Base-by-base conservation (phyloP, 1,140 invertebrate genomes). In the Venustaconcha ellipsiformis region DNA sequence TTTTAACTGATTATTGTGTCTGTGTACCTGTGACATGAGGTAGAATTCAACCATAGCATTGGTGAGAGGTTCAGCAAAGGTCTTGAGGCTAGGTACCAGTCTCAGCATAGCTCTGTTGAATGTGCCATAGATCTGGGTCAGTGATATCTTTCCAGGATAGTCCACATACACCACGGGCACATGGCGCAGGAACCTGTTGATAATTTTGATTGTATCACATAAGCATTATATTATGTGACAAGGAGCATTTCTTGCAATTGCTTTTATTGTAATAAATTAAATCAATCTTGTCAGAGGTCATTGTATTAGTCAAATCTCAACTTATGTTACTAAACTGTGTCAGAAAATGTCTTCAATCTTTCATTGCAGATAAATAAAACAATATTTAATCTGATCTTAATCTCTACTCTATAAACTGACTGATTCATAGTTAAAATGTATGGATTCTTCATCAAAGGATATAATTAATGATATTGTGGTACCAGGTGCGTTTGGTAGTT, bases 11-110 rank as follows among this genome's bases (percentile, higher is more conserved):
- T 17, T 11, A 23, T 20, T 67, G 14, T 58, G n/a, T 30, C 15
- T 17, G 4, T 57, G 73, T 77, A 92, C 92, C 87, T 99, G 98
- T 15, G 97, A 99, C 14, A 94, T 93, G 2, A 99, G 91, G 91
- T 99, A 99, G 86, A 99, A 97, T 86, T 99, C 97, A 1, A 99
- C 98, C 99, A 99, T 99, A 5, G 98, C 97, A 87, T 96, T 96
- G 0, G 99, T 99, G 18, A 99, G 91, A 1, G 98, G 95, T 86
- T 99, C 98, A 4, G 98, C 96, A 88, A 97, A 99, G 0, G 96
- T 94, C 82, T 96, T 93, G 20, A 99, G 90, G 0, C 94, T 93
- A 0, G 97, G 97, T 83, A 98, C 94, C 85, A 99, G 91, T 58
- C 97, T 93, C 6, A 99, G 91, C 97, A 99, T 99, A 13, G 98